A percentile compares a stretch with the other conserved stretches of the same genome.
These are phyloP conservation scores for Nemapogon koenigi DNA, from an alignment of 2,888 invertebrate genomes.

Conservation along the genomic window DNA sequence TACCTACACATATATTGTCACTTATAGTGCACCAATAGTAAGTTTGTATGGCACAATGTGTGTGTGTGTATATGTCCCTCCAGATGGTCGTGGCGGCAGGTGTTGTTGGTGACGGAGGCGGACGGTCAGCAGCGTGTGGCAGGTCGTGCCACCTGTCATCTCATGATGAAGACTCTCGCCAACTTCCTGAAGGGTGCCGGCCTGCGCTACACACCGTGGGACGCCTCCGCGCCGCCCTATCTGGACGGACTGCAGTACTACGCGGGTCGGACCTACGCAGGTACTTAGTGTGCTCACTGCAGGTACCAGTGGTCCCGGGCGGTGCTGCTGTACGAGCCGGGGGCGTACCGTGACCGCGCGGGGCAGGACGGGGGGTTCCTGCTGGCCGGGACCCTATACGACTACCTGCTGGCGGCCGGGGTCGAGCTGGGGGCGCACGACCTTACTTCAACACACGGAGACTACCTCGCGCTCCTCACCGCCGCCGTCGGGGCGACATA, in stretches of 20 bases:
- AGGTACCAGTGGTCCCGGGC: constrained; percentile 78
- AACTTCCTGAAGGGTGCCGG: constrained; percentile 58
- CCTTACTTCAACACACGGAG: constrained; percentile 31
- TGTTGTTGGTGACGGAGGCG: constrained; percentile 76
- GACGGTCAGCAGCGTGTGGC: constrained; percentile 71
- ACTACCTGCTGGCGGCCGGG: constrained; percentile 46
- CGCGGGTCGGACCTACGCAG: background rate
- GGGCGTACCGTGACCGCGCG: constrained; percentile 70
- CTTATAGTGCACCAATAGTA: too few species aligned
- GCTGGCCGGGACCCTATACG: constrained; percentile 76
- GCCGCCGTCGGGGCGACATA: constrained; percentile 56
- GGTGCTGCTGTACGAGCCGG: constrained; percentile 77
- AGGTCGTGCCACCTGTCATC: constrained; percentile 75
- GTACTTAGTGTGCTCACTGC: constrained; percentile 21
- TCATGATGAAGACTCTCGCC: constrained; percentile 76
- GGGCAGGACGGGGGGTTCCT: constrained; percentile 79
- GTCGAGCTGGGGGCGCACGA: constrained; percentile 36
- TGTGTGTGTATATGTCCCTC: constrained; percentile 27
- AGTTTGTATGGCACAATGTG: too few species aligned
- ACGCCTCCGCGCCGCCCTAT: constrained; percentile 67
- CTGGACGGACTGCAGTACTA: too few species aligned
- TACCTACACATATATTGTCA: too few species aligned
- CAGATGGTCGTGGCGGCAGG: constrained; percentile 65
- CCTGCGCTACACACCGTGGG: constrained; percentile 63
- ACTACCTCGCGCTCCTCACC: constrained; percentile 53